phyloP scores from a whole-genome alignment of 2,888 invertebrate genomes.

The Aromia moschata region DNA sequence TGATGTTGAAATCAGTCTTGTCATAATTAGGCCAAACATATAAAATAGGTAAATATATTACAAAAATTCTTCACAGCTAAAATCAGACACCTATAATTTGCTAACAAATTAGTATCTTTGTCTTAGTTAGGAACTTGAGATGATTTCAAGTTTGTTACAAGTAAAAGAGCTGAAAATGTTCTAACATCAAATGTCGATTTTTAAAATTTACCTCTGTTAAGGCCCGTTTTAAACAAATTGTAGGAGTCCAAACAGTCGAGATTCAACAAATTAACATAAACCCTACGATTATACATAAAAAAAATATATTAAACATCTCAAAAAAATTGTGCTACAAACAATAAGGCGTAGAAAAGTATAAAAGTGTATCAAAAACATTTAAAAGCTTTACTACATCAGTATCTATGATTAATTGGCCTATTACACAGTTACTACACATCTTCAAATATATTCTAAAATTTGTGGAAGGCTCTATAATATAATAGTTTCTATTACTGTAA shows the following conservation, averaged over 20 bases:
- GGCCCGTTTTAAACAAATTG: too few relatives aligned
- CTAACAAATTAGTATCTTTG: too few relatives aligned
- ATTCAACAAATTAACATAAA: neutral
- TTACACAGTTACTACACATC: neutral
- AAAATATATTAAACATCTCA: neutral
- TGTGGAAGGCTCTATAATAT: too few relatives aligned
- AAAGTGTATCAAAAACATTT: conserved; percentile 26
- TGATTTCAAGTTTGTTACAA: too few relatives aligned
- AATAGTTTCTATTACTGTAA: too few relatives aligned
- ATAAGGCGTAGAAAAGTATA: conserved; percentile 26
- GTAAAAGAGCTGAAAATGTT: too few relatives aligned
- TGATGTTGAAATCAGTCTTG: neutral
- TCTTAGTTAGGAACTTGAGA: too few relatives aligned
- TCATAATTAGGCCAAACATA: conserved; percentile 2
- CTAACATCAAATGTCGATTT: too few relatives aligned
- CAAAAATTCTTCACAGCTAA: neutral
- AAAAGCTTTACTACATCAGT: conserved; percentile 1
- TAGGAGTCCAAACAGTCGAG: too few relatives aligned
- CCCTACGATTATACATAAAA: neutral
- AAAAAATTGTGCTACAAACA: conserved; percentile 21
- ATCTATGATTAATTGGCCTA: neutral
- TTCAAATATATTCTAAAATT: too few relatives aligned
- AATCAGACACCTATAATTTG: neutral
- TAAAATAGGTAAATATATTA: conserved; percentile 9
- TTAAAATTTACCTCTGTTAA: too few relatives aligned